These are phyloP conservation scores for Emydoidea blandingii DNA, from an alignment of 2,797 vertebrate species.

Conservation along the genomic window DNA sequence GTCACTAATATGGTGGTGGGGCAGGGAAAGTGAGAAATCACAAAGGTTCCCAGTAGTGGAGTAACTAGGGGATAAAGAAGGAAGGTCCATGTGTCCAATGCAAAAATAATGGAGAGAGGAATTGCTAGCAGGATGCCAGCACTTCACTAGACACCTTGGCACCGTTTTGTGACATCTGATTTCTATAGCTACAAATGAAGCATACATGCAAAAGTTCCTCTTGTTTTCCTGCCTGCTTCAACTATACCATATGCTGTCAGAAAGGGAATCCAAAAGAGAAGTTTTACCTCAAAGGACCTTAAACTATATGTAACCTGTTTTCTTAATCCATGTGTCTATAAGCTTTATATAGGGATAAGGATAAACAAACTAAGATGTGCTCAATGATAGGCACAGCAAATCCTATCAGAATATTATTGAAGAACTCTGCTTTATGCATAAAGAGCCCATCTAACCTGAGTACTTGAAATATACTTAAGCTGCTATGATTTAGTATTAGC, in stretches of 20 bases:
- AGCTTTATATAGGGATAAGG: background rate
- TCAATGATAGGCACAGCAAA: background rate
- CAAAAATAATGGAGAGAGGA: background rate
- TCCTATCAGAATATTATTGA: background rate
- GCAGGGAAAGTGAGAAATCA: background rate
- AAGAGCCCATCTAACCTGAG: conserved; percentile 33
- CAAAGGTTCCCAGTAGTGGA: background rate
- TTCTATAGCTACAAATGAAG: background rate
- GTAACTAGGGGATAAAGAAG: background rate
- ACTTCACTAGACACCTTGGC: background rate
- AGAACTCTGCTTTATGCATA: background rate
- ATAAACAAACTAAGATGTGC: conserved; percentile 7
- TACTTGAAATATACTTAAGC: conserved; percentile 54
- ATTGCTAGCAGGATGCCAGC: background rate
- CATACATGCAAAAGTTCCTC: background rate
- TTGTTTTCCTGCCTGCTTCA: background rate
- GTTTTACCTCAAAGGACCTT: conserved; percentile 63
- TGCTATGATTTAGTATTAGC: conserved; percentile 66
- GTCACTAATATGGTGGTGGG: accelerated
- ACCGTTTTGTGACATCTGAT: background rate
- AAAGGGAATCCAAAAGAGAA: conserved; percentile 34
- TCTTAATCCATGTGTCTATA: background rate
- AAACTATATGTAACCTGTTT: background rate
- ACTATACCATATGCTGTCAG: background rate
- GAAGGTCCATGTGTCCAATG: background rate